A percentile compares a stretch with the other conserved stretches of the same genome.
Evolutionary conservation across 64 coral and sea anemone genomes (phyloP).

Genomic region (Exaiptasia diaphana): DNA sequence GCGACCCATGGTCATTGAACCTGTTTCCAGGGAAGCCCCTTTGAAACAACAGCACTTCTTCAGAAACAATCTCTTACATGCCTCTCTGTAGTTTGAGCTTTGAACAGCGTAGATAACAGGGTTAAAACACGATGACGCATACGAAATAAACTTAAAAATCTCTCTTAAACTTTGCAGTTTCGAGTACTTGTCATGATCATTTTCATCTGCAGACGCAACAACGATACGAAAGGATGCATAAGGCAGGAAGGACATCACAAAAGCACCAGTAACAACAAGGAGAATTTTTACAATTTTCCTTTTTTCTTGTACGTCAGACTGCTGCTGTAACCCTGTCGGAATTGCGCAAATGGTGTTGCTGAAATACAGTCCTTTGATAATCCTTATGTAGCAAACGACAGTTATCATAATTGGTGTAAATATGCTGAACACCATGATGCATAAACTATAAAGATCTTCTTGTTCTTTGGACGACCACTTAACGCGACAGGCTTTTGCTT

Average conservation of each 20-base stretch:
- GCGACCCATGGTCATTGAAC: too few relatives aligned
- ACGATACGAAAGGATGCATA: conserved; percentile 10
- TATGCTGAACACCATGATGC: conserved; percentile 3
- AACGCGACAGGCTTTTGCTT: conserved; percentile 9
- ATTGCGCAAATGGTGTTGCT: not conserved
- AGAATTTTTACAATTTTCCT: conserved; percentile 43
- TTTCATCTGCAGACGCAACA: not conserved
- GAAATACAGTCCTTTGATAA: conserved; percentile 33
- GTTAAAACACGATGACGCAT: conserved; percentile 20
- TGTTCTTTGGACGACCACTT: not conserved
- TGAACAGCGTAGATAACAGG: conserved; percentile 28
- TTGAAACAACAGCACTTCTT: not conserved
- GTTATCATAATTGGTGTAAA: not conserved
- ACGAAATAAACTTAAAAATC: conserved; percentile 28
- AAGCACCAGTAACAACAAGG: not conserved
- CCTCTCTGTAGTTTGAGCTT: conserved; percentile 42
- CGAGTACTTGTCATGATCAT: not conserved
- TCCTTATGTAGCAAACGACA: conserved; percentile 31
- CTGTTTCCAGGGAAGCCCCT: too few relatives aligned
- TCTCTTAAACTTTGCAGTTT: not conserved
- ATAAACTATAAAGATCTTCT: conserved; percentile 12
- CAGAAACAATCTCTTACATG: not conserved
- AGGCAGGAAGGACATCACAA: conserved; percentile 17
- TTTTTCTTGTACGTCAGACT: conserved; percentile 17
- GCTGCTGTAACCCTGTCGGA: not conserved